Conservation (phyloP, 2,113 vertebrate genomes). For the Conger conger region DNA sequence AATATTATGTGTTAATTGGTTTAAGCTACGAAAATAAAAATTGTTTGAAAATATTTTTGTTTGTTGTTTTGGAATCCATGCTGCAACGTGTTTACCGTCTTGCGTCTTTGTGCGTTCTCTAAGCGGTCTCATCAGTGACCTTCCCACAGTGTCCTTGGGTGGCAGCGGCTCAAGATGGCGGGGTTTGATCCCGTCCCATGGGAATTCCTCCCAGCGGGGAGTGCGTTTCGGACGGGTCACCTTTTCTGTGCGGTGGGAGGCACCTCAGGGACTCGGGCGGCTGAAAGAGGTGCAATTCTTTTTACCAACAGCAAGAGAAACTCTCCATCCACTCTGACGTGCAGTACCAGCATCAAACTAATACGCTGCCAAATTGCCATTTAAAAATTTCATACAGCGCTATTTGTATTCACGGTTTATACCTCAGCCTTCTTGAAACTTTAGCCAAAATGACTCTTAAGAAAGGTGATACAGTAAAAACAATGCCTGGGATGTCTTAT, state of each 20-base stretch:
- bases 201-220: conserved; percentile 42
- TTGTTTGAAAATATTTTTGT: too few relatives aligned
- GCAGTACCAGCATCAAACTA: neutral
- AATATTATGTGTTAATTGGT: neutral
- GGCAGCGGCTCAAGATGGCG: conserved; percentile 1
- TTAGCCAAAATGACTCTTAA: neutral
- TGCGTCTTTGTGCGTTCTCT: neutral
- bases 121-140: neutral
- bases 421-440: neutral
- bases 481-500: neutral
- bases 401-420: neutral
- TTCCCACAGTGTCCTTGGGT: conserved; percentile 37
- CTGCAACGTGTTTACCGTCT: neutral
- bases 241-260: conserved; percentile 27
- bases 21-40: neutral
- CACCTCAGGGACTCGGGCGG: neutral
- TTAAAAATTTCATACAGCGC: neutral
- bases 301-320: neutral
- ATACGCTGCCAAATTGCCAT: neutral
- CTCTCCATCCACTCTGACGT: neutral
- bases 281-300: conserved; percentile 2
- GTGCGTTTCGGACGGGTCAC: conserved; percentile 34
- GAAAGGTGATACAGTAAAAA: neutral
- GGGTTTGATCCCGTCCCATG: conserved; percentile 41
- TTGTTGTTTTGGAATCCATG: too few relatives aligned